These are phyloP conservation scores for Orchesella cincta DNA, from an alignment of 1,140 invertebrate species.

Conservation along the genomic window DNA sequence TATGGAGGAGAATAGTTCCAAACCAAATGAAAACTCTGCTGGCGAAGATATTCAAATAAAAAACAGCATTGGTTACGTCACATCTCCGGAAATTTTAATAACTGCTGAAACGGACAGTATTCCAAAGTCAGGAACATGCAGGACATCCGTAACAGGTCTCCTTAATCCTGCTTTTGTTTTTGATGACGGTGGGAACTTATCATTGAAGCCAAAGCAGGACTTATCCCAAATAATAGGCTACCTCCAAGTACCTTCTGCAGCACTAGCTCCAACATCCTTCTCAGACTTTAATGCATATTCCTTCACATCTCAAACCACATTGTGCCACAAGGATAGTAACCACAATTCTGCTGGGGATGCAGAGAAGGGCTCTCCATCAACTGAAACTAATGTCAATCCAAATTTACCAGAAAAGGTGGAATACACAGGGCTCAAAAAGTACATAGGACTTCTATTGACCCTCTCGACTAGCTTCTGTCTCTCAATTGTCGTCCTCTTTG, in stretches of 20 bases:
- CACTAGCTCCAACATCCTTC: neutral
- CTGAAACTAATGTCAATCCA: neutral
- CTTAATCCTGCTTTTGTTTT: neutral
- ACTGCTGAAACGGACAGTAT: too few relatives aligned
- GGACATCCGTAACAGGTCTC: neutral
- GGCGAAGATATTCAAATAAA: too few relatives aligned
- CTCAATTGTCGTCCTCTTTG: constrained; percentile 37
- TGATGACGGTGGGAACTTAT: neutral
- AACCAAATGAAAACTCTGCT: too few relatives aligned
- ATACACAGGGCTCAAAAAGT: constrained; percentile 27
- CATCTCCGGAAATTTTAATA: too few relatives aligned
- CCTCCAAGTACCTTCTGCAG: too few relatives aligned
- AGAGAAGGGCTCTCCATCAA: constrained; percentile 7
- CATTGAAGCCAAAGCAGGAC: too few relatives aligned
- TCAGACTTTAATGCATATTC: neutral
- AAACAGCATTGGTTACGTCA: too few relatives aligned
- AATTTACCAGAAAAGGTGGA: neutral
- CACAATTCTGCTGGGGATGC: neutral
- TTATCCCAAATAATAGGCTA: neutral
- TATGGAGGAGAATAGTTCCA: too few relatives aligned
- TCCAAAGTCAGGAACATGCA: neutral
- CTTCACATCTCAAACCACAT: neutral
- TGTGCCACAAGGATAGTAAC: neutral
- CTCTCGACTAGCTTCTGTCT: constrained; percentile 43
- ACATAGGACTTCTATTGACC: constrained; percentile 44